Evolutionary conservation across 2,888 invertebrate species (phyloP), one percentile per base, ranked within the genome.

Genomic region (Lasioglossum pauxillum): DNA sequence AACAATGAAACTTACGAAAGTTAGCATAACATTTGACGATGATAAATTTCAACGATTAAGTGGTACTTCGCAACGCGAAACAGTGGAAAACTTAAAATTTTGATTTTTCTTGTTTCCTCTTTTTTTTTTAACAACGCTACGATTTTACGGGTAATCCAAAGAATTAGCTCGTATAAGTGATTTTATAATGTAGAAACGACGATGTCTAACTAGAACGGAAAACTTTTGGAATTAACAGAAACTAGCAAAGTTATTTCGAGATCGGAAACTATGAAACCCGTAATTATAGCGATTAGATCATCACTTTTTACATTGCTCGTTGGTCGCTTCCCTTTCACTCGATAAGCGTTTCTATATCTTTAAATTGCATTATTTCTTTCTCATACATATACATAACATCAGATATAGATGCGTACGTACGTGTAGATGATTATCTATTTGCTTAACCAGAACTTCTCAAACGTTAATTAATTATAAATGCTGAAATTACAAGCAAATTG

Each of bases 301-400:
- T 35, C 72, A 49, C 10, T 72, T 53, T 46, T 41, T 16, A 44
- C 41, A 14, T 67, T 75, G n/a, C 53, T 81, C 46, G n/a, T 38
- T 49, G 19, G 44, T 44, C 76, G 38, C 80, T 71, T 12, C 31
- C 12, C 14, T 35, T 82, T 74, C 35, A 53, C 4, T 75, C 71
- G 44, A 79, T 77, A 77, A 85, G 53, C 64, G 57, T 41, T 74
- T 72, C 49, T 76, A 38, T 79, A 73, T 81, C 14, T 67, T 82
- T 79, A 76, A 77, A 53, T 74, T 16, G 64, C 64, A 57, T 77
- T 78, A 44, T 85, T 78, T 57, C 57, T n/a, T 41, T 71, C n/a
- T 38, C 44, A 86, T 84, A 80, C 80, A 84, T 76, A 82, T 76
- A 82, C 49, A 60, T 88, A 88, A 82, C 84, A 82, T 82, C 75